Conservation (phyloP, 2,888 invertebrate genomes). For the Chamaedrilus cognettii region DNA sequence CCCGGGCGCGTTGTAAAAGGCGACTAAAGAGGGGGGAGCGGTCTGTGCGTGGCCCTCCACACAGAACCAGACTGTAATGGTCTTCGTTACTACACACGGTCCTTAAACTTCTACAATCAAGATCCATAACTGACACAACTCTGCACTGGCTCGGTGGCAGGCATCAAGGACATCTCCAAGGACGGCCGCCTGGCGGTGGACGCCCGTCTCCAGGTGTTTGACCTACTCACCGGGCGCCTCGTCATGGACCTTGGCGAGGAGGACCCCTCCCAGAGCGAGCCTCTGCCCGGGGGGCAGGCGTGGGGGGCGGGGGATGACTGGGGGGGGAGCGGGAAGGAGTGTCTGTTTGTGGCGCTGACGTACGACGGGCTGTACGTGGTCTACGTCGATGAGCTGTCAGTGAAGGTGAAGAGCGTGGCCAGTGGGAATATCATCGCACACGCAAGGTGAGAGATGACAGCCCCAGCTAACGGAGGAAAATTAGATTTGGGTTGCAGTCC, state of each 20-base stretch:
- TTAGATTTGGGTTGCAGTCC: too few species aligned
- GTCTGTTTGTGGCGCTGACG: constrained; percentile 27
- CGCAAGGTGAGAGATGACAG: too few species aligned
- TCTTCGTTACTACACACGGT: too few species aligned
- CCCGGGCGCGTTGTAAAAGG: too few species aligned
- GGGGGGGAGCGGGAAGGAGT: too few species aligned
- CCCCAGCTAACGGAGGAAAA: too few species aligned
- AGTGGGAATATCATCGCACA: constrained; percentile 27
- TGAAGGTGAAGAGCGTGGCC: constrained; percentile 28
- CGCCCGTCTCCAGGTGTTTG: constrained; percentile 34
- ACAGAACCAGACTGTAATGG: too few species aligned
- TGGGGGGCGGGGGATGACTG: not conserved
- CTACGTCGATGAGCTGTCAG: constrained; percentile 31
- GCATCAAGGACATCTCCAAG: constrained; percentile 36
- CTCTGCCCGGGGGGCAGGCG: not conserved
- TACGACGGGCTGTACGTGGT: constrained; percentile 36
- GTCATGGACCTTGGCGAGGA: constrained; percentile 3
- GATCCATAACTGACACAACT: too few species aligned
- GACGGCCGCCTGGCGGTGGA: constrained; percentile 36
- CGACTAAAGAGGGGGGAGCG: too few species aligned
- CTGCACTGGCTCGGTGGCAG: too few species aligned
- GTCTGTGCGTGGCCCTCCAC: too few species aligned
- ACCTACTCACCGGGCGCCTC: constrained; percentile 23
- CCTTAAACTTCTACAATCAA: too few species aligned
- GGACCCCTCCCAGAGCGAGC: not conserved